Base-by-base conservation (phyloP, 2,888 invertebrate species). In the Lomographa bimaculata region DNA sequence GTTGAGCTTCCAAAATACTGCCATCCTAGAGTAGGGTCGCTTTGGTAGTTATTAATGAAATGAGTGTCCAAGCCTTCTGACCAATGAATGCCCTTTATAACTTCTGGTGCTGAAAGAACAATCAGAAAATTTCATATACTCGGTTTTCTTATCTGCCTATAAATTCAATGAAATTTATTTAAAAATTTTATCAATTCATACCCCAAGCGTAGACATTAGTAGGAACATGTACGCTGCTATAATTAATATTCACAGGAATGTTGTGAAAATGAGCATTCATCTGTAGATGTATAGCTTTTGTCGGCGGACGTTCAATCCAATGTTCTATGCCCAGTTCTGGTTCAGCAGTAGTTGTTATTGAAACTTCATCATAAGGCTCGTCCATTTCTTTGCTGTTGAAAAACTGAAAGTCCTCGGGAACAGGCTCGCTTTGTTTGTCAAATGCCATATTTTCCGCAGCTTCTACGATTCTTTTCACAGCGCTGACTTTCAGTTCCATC, bases 1-100 rank as follows among this genome's bases (percentile, higher is more conserved):
- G 96, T 95, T 17, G 98, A 94, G 77, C 98, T 98, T 50, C 99
- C 98, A 80, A 99, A 99, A 79, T 97, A 98, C 87, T 99, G 99
- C 97, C 98, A 99, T 2, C 96, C 96, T 21, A 98, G 89, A 2
- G 96, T 94, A 7, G 96, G 96, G 79, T 97, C 96, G 42, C 92
- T 92, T 71, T 94, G 93, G 70, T 95, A 95, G 81, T 98, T 98
- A 67, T 94, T 93, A 54, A 93, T 92, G 81, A 98, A 99, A 56
- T 94, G 95, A 35, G 94, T 92, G 77, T 98, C 97, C 59, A 99
- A 90, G 57, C 95, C 94, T 71, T 97, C 95, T 1, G 98, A 98
- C 99, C 99, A 99, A 71, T 95, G 94, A 46, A 99, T 97, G 17
- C 97, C 97, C 79, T 96, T 94, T 45, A 98, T 93, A 3, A 98